Evolutionary conservation across 2,797 vertebrate species (phyloP), one percentile per base, ranked within the genome.

Genomic region (Bradypus variegatus): DNA sequence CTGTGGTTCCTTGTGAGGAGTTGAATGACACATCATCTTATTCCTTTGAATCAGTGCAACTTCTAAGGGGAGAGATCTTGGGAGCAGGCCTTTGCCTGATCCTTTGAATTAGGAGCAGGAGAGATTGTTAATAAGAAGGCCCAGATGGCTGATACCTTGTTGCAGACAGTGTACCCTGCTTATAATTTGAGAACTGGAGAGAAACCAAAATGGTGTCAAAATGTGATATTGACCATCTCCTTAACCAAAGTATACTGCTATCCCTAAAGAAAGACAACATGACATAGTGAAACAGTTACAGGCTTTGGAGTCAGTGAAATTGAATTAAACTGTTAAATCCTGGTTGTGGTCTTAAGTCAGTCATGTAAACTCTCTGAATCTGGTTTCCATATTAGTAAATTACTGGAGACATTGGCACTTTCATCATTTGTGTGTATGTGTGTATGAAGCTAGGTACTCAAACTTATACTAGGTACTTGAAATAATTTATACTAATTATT

Each of bases 401-500:
- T 45, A 45, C 41, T 70, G 6, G 36, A 88, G 12, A 73, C 12
- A n/a, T 77, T 77, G 58, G 3, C 33, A 60, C 15, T 21, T 73
- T 75, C 50, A 45, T 69, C 8, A 33, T 41, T 41, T 85, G 84
- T 87, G 7, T 48, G 5, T 78, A 60, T 27, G 19, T 76, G 5
- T 45, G n/a, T 55, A 31, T 58, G 82, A 16, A 41, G 29, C 33
- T 82, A 67, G 48, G 55, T 9, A 76, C 80, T 85, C 55, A 94
- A 36, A 86, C 14, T 78, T 81, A 73, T 38, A 33, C 12, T 65
- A 73, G 27, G n/a, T 50, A 62, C 53, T 80, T 48, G 76, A 87
- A 91, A 53, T 91, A 91, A 89, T 64, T 53, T 92, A 70, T 79
- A 36, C 5, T 91, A 76, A 79, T 70, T 84, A 65, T 62, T 88